phyloP scores from a whole-genome alignment of 2,888 invertebrate species.

The Chymomyza fuscimana region DNA sequence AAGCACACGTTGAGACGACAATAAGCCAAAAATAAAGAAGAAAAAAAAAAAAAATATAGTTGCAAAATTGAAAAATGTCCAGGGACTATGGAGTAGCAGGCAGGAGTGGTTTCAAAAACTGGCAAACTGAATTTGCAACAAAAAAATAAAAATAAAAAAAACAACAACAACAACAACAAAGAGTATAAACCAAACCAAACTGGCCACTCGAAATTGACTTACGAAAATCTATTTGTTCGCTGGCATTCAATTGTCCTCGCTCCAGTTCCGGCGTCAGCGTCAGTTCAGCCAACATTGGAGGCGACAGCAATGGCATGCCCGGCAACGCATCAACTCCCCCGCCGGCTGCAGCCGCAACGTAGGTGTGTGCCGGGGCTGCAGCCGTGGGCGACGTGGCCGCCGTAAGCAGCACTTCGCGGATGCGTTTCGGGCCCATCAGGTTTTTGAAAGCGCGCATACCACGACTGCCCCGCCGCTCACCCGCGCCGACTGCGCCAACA shows the following conservation, averaged over 20 bases:
- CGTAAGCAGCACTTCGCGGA: conserved; percentile 61
- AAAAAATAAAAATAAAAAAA: conserved; percentile 35
- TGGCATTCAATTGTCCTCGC: conserved; percentile 68
- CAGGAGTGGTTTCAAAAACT: conserved; percentile 25
- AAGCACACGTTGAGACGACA: conserved; percentile 17
- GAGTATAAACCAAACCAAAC: conserved; percentile 18
- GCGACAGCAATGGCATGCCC: conserved; percentile 30
- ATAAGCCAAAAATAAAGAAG: conserved; percentile 26
- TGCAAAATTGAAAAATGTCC: conserved; percentile 44
- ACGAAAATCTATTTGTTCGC: conserved; percentile 77
- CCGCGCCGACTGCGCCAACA: background rate
- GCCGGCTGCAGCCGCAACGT: conserved; percentile 30
- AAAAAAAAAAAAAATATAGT: conserved; percentile 35
- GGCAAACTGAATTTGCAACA: conserved; percentile 60
- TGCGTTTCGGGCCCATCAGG: conserved; percentile 73
- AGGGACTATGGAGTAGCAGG: conserved; percentile 18
- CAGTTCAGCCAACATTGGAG: conserved; percentile 14
- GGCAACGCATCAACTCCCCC: conserved; percentile 28
- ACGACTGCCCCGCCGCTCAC: conserved; percentile 68
- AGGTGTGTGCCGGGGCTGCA: conserved; percentile 24
- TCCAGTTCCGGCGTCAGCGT: conserved; percentile 36
- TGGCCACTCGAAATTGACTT: conserved; percentile 63
- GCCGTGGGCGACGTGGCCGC: conserved; percentile 30
- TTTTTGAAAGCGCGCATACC: conserved; percentile 72
- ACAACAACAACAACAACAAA: conserved; percentile 43